Percentiles rank a stretch among this genome's conserved stretches.
Conservation (phyloP, 1,140 invertebrate genomes). For the Formica exsecta region DNA sequence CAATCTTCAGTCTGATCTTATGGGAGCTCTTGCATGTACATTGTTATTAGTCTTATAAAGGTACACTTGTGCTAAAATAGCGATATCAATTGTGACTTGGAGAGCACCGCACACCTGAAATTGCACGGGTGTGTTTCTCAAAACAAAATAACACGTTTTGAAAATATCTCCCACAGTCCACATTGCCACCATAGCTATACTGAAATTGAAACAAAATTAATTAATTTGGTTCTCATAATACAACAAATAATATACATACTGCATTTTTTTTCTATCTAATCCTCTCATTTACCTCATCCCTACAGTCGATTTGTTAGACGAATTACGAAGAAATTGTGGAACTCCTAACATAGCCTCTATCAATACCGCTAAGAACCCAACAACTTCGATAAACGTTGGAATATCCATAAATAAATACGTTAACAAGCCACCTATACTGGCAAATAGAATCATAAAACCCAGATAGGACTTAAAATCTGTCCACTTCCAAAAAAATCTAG, state of each 20-base stretch:
- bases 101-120: slow-evolving; percentile 98
- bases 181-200: slow-evolving; percentile 97
- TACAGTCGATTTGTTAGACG: slow-evolving; percentile 95
- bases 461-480: slow-evolving; percentile 99
- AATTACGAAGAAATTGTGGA: slow-evolving; percentile 97
- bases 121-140: slow-evolving; percentile 95
- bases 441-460: slow-evolving; percentile 96
- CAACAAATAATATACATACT: too few relatives aligned
- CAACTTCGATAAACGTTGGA: slow-evolving; percentile 93
- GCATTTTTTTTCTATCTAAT: slow-evolving; percentile 21
- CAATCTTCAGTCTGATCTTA: slow-evolving; percentile 71
- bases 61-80: slow-evolving; percentile 94
- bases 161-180: slow-evolving; percentile 98
- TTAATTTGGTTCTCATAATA: not conserved
- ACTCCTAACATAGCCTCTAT: slow-evolving; percentile 98
- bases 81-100: slow-evolving; percentile 95
- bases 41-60: slow-evolving; percentile 79
- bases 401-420: slow-evolving; percentile 96
- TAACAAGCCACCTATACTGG: slow-evolving; percentile 92
- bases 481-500: slow-evolving; percentile 99
- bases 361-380: slow-evolving; percentile 97
- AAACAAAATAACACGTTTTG: slow-evolving; percentile 98
- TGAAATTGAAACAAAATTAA: slow-evolving; percentile 85
- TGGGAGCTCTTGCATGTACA: slow-evolving; percentile 63
- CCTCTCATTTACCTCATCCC: slow-evolving; percentile 95